These are phyloP conservation scores for Lasioglossum lativentre DNA, from an alignment of 2,888 invertebrate genomes.

Conservation along the genomic window DNA sequence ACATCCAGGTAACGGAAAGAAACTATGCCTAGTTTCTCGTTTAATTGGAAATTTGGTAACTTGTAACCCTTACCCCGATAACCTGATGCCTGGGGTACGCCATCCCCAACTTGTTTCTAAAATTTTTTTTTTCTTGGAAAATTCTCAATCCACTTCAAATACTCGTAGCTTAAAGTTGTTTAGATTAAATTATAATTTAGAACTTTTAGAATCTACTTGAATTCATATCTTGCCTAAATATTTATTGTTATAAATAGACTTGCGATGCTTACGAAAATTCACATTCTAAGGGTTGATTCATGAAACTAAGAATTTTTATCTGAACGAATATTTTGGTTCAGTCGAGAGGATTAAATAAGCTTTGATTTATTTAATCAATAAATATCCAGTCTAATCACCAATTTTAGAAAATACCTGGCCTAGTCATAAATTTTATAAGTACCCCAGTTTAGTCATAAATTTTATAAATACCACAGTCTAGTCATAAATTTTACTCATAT, in stretches of 20 bases:
- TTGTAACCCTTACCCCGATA: not conserved
- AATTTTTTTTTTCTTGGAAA: not conserved
- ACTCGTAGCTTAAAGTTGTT: not conserved
- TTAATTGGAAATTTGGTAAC: not conserved
- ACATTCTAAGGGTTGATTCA: not conserved
- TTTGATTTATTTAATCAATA: not conserved
- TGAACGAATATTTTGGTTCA: not conserved
- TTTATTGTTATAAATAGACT: too few relatives aligned
- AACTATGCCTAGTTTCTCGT: slow-evolving; percentile 1
- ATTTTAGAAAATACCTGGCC: not conserved
- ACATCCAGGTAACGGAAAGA: slow-evolving; percentile 80
- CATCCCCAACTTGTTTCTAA: not conserved
- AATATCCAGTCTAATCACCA: not conserved
- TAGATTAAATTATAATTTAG: not conserved
- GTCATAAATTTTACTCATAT: not conserved
- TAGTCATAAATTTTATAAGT: not conserved
- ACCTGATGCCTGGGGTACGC: not conserved
- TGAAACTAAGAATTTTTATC: not conserved
- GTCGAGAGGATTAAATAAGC: not conserved
- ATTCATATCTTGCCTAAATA: not conserved
- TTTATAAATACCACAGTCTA: not conserved
- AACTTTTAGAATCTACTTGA: not conserved
- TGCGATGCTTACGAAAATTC: not conserved
- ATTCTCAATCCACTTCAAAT: not conserved
- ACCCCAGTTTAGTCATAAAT: not conserved